These are phyloP conservation scores for Lycodopsis pacificus DNA, from an alignment of 2,797 vertebrate species.

Conservation along the genomic window DNA sequence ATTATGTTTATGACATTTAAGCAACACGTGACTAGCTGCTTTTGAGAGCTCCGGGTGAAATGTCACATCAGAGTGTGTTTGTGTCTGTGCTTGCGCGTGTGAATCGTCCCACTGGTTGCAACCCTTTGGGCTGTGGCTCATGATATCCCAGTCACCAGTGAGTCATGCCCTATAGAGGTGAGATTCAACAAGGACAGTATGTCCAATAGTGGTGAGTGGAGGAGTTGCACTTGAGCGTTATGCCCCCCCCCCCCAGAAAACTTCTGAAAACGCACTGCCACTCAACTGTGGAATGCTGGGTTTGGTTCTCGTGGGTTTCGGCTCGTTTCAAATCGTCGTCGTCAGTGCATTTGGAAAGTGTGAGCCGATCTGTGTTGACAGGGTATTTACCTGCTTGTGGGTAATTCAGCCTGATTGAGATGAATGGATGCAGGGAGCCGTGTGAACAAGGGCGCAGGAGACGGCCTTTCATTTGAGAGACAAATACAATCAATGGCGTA, in stretches of 20 bases:
- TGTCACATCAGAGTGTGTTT: slow-evolving; percentile 24
- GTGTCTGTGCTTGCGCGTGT: background rate
- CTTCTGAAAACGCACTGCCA: slow-evolving; percentile 13
- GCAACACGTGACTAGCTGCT: slow-evolving; percentile 18
- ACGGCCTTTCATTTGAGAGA: background rate
- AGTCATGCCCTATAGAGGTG: slow-evolving; percentile 20
- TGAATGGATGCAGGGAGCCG: background rate
- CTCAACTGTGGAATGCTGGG: slow-evolving; percentile 44
- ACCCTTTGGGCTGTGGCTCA: slow-evolving; percentile 45
- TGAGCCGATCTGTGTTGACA: background rate
- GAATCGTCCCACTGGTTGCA: slow-evolving; percentile 25
- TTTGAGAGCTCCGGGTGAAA: slow-evolving; percentile 18
- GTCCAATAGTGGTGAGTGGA: background rate
- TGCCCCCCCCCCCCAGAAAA: background rate
- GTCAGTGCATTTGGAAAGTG: background rate
- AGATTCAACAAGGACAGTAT: slow-evolving; percentile 38
- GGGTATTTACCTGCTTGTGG: slow-evolving; percentile 33
- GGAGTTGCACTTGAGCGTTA: slow-evolving; percentile 7
- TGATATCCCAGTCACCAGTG: slow-evolving; percentile 47
- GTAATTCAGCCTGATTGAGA: slow-evolving; percentile 18
- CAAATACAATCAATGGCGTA: background rate
- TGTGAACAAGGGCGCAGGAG: background rate
- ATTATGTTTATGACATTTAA: background rate
- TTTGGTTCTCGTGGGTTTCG: slow-evolving; percentile 1
- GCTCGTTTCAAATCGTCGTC: slow-evolving; percentile 24